Conservation (phyloP, 2,888 invertebrate genomes). For the Blastobasis adustella region DNA sequence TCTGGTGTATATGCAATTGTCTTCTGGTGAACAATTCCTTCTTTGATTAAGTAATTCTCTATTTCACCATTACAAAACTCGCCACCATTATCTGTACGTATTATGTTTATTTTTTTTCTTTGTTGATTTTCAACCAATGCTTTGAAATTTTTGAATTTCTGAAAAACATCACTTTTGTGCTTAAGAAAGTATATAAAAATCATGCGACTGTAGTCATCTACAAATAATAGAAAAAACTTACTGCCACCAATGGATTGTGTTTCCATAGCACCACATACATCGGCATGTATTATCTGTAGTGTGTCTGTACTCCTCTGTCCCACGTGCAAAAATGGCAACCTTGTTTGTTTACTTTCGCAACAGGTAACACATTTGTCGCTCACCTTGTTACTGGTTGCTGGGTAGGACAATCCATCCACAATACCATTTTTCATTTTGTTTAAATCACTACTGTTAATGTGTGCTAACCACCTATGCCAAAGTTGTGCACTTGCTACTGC, state of each 20-base stretch:
- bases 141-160: not conserved
- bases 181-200: constrained; percentile 1
- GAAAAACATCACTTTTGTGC: not conserved
- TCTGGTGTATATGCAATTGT: constrained; percentile 1
- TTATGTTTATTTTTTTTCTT: not conserved
- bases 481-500: not conserved
- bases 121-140: not conserved
- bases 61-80: not conserved
- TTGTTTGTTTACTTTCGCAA: not conserved
- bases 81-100: not conserved
- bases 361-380: not conserved
- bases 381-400: not conserved
- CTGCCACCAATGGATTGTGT: not conserved
- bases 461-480: not conserved
- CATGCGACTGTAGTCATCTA: constrained; percentile 2
- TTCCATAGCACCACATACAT: not conserved
- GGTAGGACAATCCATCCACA: not conserved
- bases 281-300: too few relatives aligned
- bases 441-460: not conserved
- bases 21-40: constrained; percentile 1
- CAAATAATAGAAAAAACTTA: not conserved
- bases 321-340: not conserved
- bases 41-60: not conserved
- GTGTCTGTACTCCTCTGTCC: not conserved
- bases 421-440: not conserved